Base-by-base conservation (phyloP, 2,797 vertebrate genomes). In the Tauraco hartlaubi region DNA sequence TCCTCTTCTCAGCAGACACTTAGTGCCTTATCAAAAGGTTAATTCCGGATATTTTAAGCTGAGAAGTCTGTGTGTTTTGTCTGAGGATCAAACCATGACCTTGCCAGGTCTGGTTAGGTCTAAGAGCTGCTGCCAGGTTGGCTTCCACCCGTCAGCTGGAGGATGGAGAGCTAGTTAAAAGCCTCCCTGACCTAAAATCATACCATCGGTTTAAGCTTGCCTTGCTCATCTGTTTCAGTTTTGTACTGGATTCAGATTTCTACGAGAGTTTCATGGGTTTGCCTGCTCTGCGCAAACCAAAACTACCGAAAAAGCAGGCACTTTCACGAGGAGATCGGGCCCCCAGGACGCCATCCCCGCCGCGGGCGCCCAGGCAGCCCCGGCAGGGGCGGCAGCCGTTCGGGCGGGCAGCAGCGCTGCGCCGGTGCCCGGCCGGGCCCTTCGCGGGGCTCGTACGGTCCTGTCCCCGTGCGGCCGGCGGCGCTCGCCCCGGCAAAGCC, bases 181-280 rank as follows among this genome's bases (percentile, higher is more conserved):
- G n/a, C 37, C 37, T 54, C 31, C 43, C 22, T 15, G 5, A 18
- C 5, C 25, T 10, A 20, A 25, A 33, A 26, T 10, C 6, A 0
- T 7, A 13, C 9, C 18, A 9, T 2, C 23, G 39, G 9, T 7
- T 46, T 23, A 19, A 29, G 37, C 21, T 37, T 13, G 43, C 10
- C 0, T 3, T 15, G 21, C 31, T 52, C 21, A 11, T 5, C 15
- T 11, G 4, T 33, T 37, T 25, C 9, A 6, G 15, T 49, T 51
- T 14, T 12, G 20, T 7, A 9, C 51, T 0, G 2, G 16, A 15
- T 4, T 43, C 46, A 4, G 17, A 11, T 4, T 13, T 33, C 28
- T 21, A 26, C 29, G 3, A 3, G 25, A 17, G 7, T 2, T 25
- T 11, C 20, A 17, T 6, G 31, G 10, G 15, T 35, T 51, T 35